phyloP scores from a whole-genome alignment of 64 coral and sea anemone species.

The Astreopora myriophthalma region DNA sequence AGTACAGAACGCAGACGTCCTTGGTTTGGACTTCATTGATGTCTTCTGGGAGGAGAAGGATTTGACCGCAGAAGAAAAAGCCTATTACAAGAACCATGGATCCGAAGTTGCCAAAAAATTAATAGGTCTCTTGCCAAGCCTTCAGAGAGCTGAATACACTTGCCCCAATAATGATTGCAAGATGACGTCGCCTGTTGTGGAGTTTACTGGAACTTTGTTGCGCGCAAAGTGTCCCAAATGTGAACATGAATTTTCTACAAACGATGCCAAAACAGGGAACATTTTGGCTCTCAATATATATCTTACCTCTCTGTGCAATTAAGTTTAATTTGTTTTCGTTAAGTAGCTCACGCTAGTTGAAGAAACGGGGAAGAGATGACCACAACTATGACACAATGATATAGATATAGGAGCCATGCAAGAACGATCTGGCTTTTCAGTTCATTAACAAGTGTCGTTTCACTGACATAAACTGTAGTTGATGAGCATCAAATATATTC shows the following conservation, averaged over 20 bases:
- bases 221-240: constrained; percentile 22
- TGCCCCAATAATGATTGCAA: neutral
- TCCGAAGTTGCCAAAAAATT: neutral
- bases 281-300: constrained; percentile 48
- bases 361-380: too few species aligned
- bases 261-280: constrained; percentile 1
- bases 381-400: too few species aligned
- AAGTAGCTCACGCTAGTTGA: too few species aligned
- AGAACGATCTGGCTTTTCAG: too few species aligned
- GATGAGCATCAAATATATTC: too few species aligned
- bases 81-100: neutral
- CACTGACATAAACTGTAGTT: too few species aligned
- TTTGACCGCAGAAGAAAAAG: neutral
- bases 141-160: neutral
- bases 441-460: too few species aligned
- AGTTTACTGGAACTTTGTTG: too few species aligned
- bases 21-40: constrained; percentile 6
- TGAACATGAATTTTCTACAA: neutral
- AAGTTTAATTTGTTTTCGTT: too few species aligned
- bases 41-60: constrained; percentile 6
- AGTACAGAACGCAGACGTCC: constrained; percentile 30
- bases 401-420: too few species aligned
- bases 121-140: neutral
- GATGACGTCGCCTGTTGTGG: too few species aligned
- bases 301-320: neutral